Base-by-base conservation (phyloP, 1,140 invertebrate genomes). In the Trypoxylus dichotomus region DNA sequence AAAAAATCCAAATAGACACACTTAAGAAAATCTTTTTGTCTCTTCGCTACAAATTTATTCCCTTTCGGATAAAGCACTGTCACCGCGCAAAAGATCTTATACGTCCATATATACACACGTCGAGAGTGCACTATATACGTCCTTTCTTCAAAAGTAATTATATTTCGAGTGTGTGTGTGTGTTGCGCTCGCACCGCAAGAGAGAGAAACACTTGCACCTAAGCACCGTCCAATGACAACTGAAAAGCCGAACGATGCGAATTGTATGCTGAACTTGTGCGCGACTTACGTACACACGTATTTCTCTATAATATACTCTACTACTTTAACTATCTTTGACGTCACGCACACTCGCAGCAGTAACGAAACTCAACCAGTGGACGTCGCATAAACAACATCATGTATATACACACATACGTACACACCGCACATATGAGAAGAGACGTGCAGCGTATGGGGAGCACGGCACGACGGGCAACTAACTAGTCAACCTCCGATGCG, bases 221-320 rank as follows among this genome's bases (percentile, higher is more conserved):
- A 27, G 27, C 60, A 13, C 60, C 10, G 60, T 68, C 60, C 60
- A 68, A 68, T 68, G 60, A 68, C 60, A 68, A 68, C 60, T 68
- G 27, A 68, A 54, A 54, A 54, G 13, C 47, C 47, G 15, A 54
- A 21, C 19, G 11, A 21, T 13, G 19, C 60, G 25, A 24, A 68
- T 68, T 68, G 60, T 68, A 68, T 68, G 60, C 60, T 68, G 60
- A 68, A 68, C 60, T 68, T 68, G 60, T 68, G 60, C 60, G 60
- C 60, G 60, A 25, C 60, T 68, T 68, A 68, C 60, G 60, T 27
- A 68, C 24, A 68, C 27, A 68, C 47, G 47, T 54, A 54, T 54
- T 54, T 54, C 27, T 29, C 60, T 68, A 68, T 29, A 68, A 25
- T 68, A 54, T 19, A 68, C 60, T 68, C 60, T 68, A 68, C 27